Percentiles rank a stretch among this genome's conserved stretches.
These are phyloP conservation scores for Maccullochella peelii DNA, from an alignment of 2,113 vertebrate genomes.

Conservation along the genomic window DNA sequence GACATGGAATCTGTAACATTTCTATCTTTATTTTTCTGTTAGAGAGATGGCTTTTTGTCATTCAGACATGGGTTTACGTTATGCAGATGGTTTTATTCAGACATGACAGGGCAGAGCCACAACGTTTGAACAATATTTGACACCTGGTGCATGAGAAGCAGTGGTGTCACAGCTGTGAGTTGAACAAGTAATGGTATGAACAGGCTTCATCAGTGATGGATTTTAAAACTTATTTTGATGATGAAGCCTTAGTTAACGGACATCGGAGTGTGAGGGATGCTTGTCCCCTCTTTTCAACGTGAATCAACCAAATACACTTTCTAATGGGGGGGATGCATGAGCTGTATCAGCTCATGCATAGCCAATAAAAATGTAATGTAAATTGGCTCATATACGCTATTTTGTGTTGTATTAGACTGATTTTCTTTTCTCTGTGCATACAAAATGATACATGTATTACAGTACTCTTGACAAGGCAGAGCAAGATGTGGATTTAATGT, in stretches of 20 bases:
- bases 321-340: too few species aligned
- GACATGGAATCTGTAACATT: not conserved
- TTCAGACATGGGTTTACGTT: not conserved
- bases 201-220: not conserved
- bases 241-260: not conserved
- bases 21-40: not conserved
- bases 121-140: not conserved
- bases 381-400: too few species aligned
- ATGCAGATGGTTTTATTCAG: not conserved
- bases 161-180: not conserved
- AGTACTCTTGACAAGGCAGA: too few species aligned
- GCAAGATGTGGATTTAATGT: too few species aligned
- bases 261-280: not conserved
- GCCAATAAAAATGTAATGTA: too few species aligned
- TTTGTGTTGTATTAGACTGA: too few species aligned
- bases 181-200: not conserved
- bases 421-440: too few species aligned
- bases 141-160: not conserved
- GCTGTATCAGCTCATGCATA: too few species aligned
- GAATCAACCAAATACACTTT: not conserved
- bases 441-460: too few species aligned
- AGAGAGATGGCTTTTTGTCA: not conserved
- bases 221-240: not conserved
- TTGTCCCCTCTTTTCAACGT: not conserved
- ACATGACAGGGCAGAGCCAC: not conserved